phyloP scores from a whole-genome alignment of 2,888 invertebrate species.

The Pseudolycoriella hygida region DNA sequence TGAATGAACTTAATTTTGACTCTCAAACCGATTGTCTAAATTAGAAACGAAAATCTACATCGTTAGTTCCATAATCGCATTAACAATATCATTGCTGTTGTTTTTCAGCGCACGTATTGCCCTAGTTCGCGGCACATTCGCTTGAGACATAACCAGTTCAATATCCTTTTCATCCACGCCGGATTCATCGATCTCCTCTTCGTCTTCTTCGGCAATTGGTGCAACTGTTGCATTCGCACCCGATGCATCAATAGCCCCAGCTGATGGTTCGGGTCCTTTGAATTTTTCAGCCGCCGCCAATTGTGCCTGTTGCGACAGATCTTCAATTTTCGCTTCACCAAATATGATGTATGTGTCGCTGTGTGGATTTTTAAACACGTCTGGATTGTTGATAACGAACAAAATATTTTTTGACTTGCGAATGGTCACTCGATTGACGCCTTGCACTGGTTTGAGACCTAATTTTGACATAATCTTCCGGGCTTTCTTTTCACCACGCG shows the following conservation, averaged over 20 bases:
- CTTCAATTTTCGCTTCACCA: conserved; percentile 99
- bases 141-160: conserved; percentile 95
- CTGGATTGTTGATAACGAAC: conserved; percentile 97
- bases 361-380: conserved; percentile 95
- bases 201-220: conserved; percentile 80
- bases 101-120: conserved; percentile 92
- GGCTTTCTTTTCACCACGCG: conserved; percentile 96
- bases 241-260: conserved; percentile 46
- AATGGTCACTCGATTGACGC: conserved; percentile 93
- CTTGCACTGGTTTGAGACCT: conserved; percentile 80
- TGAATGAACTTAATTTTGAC: too few relatives aligned
- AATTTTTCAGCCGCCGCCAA: conserved; percentile 98
- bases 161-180: conserved; percentile 98
- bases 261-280: conserved; percentile 75
- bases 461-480: conserved; percentile 97
- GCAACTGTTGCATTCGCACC: conserved; percentile 54
- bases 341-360: conserved; percentile 99
- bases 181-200: conserved; percentile 86
- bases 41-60: conserved; percentile 25
- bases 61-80: conserved; percentile 86
- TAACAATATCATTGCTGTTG: conserved; percentile 96
- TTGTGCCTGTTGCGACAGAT: conserved; percentile 88
- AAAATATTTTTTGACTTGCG: conserved; percentile 97
- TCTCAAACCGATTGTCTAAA: too few relatives aligned
- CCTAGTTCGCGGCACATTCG: conserved; percentile 82